Conservation (phyloP, 2,888 invertebrate species). For the Dasysyrphus tricinctus region DNA sequence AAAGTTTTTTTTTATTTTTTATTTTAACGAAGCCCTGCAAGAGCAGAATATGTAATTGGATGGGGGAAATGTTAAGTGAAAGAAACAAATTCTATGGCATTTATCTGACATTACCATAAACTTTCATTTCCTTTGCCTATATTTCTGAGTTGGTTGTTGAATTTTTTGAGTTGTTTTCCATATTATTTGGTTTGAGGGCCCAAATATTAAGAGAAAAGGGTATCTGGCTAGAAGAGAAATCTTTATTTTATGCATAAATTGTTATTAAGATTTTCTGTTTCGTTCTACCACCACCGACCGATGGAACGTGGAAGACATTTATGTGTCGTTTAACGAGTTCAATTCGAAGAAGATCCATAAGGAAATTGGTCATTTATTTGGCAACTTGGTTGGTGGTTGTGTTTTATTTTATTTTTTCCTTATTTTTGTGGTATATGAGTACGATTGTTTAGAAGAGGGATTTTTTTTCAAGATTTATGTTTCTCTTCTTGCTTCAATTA, state of each 20-base stretch:
- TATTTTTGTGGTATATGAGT: not conserved
- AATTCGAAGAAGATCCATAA: constrained; percentile 38
- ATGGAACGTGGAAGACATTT: constrained; percentile 44
- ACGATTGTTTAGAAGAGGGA: constrained; percentile 43
- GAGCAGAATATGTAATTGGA: constrained; percentile 71
- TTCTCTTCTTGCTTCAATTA: constrained; percentile 48
- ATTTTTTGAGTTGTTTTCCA: constrained; percentile 48
- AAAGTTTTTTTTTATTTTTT: not conserved
- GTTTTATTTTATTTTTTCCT: constrained; percentile 21
- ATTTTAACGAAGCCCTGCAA: constrained; percentile 10
- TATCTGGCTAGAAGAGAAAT: constrained; percentile 22
- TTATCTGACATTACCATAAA: constrained; percentile 74
- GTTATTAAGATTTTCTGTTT: constrained; percentile 7
- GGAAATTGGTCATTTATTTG: constrained; percentile 65
- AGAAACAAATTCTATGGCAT: constrained; percentile 72
- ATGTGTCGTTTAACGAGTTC: constrained; percentile 30
- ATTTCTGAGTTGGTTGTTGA: constrained; percentile 43
- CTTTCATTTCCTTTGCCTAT: constrained; percentile 62
- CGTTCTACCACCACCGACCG: not conserved
- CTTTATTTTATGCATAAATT: constrained; percentile 48
- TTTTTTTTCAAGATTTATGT: constrained; percentile 51
- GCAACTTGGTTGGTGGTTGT: constrained; percentile 25
- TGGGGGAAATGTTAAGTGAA: constrained; percentile 71
- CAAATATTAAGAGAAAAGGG: not conserved
- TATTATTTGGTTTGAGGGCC: not conserved